Evolutionary conservation across 2,113 vertebrate genomes (phyloP), one percentile per base, ranked within the genome.

Genomic region (Tor tambroides): DNA sequence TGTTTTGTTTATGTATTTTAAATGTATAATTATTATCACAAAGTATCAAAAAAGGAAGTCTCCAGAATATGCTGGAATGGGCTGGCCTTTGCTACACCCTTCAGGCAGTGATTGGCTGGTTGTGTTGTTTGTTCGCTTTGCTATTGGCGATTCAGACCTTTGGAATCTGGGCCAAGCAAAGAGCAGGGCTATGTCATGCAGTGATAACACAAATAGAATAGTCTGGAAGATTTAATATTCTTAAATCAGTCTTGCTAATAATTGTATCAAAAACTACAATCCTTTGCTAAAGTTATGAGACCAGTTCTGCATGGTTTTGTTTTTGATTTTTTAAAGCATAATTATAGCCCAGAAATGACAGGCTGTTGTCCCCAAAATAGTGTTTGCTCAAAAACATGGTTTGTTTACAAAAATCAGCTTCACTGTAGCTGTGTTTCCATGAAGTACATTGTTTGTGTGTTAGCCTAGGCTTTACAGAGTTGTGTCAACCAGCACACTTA

Each of bases 51-150:
- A 83, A 63, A 56, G 6, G 83, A 63, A 23, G 19, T 15, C 3
- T 90, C 90, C 2, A 90, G 93, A 95, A 95, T 80, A 61, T 93
- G 32, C 93, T 35, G 77, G 94, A 93, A 92, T 30, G 21, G 49
- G 86, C 32, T 77, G 78, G 88, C 87, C 92, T 91, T 41, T 84
- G 80, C 43, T 35, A 54, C 41, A 88, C 87, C 19, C 59, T 35
- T 49, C n/a, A 17, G 51, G 30, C 9, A 86, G 43, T 91, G 93
- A 94, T 96, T 95, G 94, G 95, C 12, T 46, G 32, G 56, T 19
- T 14, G 8, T 0, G 30, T 91, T 94, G 92, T 94, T 95, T 94
- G 90, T 94, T 88, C 90, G 84, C 46, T 2, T 80, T 77, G 21
- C 26, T 30, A 90, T 89, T 92, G 89, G 90, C 80, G 23, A 69